These are phyloP conservation scores for Dinocampus coccinellae DNA, from an alignment of 2,888 invertebrate species.

Conservation along the genomic window DNA sequence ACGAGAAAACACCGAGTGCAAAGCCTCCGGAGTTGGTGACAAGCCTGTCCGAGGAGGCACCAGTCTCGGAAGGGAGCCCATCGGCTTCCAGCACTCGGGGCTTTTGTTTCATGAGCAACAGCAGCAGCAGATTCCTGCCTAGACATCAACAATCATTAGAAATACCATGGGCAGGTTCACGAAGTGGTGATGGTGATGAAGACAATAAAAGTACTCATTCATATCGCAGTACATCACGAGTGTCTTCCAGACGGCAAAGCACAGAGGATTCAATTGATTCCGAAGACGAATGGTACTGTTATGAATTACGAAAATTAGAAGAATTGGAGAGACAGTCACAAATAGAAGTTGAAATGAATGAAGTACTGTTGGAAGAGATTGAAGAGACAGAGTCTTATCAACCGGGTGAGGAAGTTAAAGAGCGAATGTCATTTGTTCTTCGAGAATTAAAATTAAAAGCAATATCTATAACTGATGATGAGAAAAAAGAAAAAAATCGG, in stretches of 20 bases:
- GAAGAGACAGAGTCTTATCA: constrained; percentile 73
- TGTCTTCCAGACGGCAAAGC: constrained; percentile 89
- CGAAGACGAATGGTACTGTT: constrained; percentile 94
- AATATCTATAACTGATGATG: constrained; percentile 56
- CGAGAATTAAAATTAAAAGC: constrained; percentile 82
- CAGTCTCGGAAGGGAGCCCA: constrained; percentile 76
- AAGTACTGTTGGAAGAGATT: constrained; percentile 74
- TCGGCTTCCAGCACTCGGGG: constrained; percentile 75
- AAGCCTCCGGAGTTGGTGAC: constrained; percentile 62
- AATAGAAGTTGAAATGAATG: constrained; percentile 75
- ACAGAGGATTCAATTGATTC: constrained; percentile 94
- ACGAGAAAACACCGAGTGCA: constrained; percentile 55
- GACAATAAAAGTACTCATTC: constrained; percentile 90
- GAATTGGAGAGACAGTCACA: constrained; percentile 85
- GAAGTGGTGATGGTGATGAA: constrained; percentile 78
- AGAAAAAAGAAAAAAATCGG: constrained; percentile 46
- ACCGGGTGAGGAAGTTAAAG: constrained; percentile 80
- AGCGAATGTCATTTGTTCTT: constrained; percentile 84
- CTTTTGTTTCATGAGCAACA: constrained; percentile 69
- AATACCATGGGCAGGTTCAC: constrained; percentile 76
- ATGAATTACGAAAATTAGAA: constrained; percentile 87
- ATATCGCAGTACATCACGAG: constrained; percentile 86
- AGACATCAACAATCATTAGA: constrained; percentile 84
- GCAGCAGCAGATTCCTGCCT: constrained; percentile 74
- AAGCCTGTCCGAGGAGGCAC: constrained; percentile 71